Evolutionary conservation across 2,797 vertebrate genomes (phyloP), one percentile per base, ranked within the genome.

Genomic region (Hippopotamyrus pictus): DNA sequence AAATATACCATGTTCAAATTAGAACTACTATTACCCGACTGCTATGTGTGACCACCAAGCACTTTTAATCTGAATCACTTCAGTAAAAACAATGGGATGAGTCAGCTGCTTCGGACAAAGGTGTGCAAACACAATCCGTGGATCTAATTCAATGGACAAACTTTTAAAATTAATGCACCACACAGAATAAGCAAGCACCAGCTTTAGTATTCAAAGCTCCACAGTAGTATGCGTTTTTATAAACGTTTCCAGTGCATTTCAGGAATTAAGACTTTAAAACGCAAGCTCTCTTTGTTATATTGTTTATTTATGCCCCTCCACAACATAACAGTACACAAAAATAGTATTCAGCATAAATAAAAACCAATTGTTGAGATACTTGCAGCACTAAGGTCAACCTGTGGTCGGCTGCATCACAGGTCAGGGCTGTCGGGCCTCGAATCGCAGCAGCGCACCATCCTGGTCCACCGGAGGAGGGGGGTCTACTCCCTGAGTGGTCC

Each of bases 301-400:
- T 82, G 37, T 82, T 82, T 82, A 82, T 82, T 82, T 82, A 82
- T 82, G 76, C 76, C 76, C 76, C 76, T 82, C 76, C 76, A 82
- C 76, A 82, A 82, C 76, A 82, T 82, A 82, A 82, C 76, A 82
- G 76, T 82, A 82, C 76, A 82, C 76, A 82, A 82, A 82, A 82
- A 82, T 82, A 82, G 76, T 82, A 82, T 82, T 82, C 76, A 82
- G 76, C 76, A 82, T 82, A 82, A 82, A 82, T 82, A 82, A 82
- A 82, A 82, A 82, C 76, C 76, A 82, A 82, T 82, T 82, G 76
- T 82, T 46, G 41, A 44, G 76, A 44, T 82, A 46, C 76, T 82
- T 82, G 76, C 76, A 82, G 76, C 76, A 46, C 76, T 82, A 46
- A 82, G 41, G 76, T 82, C 41, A 46, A 46, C 76, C 76, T 82